phyloP scores from a whole-genome alignment of 2,113 vertebrate genomes.

The Ptilonorhynchus violaceus region DNA sequence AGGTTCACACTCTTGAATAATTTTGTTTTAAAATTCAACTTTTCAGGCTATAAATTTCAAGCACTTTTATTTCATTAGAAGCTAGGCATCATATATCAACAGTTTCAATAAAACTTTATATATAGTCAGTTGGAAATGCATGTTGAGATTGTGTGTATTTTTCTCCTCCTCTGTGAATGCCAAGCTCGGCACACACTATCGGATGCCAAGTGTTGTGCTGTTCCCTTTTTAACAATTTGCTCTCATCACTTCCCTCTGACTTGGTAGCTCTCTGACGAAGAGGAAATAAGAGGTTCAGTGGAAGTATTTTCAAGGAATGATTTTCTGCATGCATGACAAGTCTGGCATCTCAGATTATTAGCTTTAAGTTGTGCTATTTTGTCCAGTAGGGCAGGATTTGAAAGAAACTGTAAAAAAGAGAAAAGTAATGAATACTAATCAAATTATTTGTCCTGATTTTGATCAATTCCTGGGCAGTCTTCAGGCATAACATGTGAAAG shows the following conservation, averaged over 20 bases:
- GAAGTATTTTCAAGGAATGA: not conserved
- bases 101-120: constrained; percentile 30
- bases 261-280: not conserved
- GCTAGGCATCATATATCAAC: not conserved
- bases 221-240: not conserved
- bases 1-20: not conserved
- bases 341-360: not conserved
- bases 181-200: not conserved
- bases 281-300: not conserved
- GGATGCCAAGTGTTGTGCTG: not conserved
- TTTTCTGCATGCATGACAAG: not conserved
- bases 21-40: not conserved
- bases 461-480: not conserved
- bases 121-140: not conserved
- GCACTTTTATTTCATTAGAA: constrained; percentile 48
- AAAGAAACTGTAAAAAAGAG: not conserved
- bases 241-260: not conserved
- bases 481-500: not conserved
- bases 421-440: not conserved
- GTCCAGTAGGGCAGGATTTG: not conserved
- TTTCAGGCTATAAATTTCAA: constrained; percentile 42
- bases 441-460: not conserved
- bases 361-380: not conserved
- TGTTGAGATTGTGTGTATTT: not conserved
- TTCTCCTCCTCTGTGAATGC: not conserved